phyloP scores from a whole-genome alignment of 2,888 invertebrate genomes.

The Rhabditoides inermis region DNA sequence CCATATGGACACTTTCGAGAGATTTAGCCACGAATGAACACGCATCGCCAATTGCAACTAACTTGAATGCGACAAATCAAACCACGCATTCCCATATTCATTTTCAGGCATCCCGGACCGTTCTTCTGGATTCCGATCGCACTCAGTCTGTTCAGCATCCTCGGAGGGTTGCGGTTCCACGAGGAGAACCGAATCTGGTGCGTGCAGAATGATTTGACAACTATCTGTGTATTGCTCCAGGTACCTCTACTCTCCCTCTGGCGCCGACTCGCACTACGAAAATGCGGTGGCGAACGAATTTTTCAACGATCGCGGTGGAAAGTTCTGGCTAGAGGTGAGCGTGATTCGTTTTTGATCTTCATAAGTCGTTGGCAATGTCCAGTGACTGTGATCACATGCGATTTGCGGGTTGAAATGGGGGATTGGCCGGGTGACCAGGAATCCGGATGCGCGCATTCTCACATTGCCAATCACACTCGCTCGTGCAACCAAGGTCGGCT shows the following conservation, averaged over 20 bases:
- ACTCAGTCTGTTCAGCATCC: slow-evolving; percentile 19
- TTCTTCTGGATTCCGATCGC: slow-evolving; percentile 37
- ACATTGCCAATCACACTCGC: too few species aligned
- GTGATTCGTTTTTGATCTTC: too few species aligned
- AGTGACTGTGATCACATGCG: too few species aligned
- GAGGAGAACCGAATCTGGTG: slow-evolving; percentile 44
- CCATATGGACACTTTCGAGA: too few species aligned
- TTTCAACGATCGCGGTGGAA: slow-evolving; percentile 39
- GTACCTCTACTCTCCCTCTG: slow-evolving; percentile 26
- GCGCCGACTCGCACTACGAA: slow-evolving; percentile 36
- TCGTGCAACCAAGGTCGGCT: too few species aligned
- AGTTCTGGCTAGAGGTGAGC: slow-evolving; percentile 41
- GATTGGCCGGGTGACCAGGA: too few species aligned
- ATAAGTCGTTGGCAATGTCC: too few species aligned
- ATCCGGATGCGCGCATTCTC: too few species aligned
- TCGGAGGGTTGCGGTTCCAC: slow-evolving; percentile 31
- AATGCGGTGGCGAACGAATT: slow-evolving; percentile 40
- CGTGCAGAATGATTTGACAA: slow-evolving; percentile 10
- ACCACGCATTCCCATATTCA: slow-evolving; percentile 1
- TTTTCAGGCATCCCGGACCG: slow-evolving; percentile 28
- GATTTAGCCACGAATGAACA: too few species aligned
- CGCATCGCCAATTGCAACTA: too few species aligned
- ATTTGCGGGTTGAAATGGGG: too few species aligned
- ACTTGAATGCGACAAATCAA: too few species aligned
- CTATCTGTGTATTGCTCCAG: not conserved